Percentiles rank a stretch among this genome's conserved stretches.
Conservation (phyloP, 2,888 invertebrate species). For the Ormia ochracea region DNA sequence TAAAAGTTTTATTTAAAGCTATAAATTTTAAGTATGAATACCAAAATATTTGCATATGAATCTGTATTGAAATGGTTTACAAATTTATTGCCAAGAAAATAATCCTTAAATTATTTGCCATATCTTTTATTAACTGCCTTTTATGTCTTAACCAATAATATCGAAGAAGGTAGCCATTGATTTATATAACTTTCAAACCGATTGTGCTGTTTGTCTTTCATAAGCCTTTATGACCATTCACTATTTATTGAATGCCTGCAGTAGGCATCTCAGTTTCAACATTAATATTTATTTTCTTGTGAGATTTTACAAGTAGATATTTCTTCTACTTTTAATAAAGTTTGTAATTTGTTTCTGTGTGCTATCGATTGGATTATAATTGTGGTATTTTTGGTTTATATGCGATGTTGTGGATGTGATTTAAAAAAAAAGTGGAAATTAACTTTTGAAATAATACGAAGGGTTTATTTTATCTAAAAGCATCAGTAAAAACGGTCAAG, state of each 20-base stretch:
- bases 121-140: neutral
- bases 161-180: slow-evolving; percentile 8
- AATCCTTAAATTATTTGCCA: slow-evolving; percentile 6
- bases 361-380: slow-evolving; percentile 1
- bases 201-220: neutral
- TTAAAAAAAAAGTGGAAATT: too few relatives aligned
- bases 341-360: neutral
- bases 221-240: neutral
- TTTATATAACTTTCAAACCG: neutral
- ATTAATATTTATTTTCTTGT: slow-evolving; percentile 10
- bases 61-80: neutral
- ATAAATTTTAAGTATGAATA: slow-evolving; percentile 7
- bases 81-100: neutral
- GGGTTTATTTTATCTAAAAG: too few relatives aligned
- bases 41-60: neutral
- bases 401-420: too few relatives aligned
- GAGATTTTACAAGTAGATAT: neutral
- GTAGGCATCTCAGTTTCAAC: neutral
- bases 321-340: neutral
- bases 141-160: neutral
- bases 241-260: neutral
- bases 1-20: neutral
- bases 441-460: too few relatives aligned
- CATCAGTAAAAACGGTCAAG: too few relatives aligned
- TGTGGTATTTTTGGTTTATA: neutral